Percentiles rank a stretch among this genome's conserved stretches.
These are phyloP conservation scores for Altica lythri DNA, from an alignment of 2,888 invertebrate species.

Conservation along the genomic window DNA sequence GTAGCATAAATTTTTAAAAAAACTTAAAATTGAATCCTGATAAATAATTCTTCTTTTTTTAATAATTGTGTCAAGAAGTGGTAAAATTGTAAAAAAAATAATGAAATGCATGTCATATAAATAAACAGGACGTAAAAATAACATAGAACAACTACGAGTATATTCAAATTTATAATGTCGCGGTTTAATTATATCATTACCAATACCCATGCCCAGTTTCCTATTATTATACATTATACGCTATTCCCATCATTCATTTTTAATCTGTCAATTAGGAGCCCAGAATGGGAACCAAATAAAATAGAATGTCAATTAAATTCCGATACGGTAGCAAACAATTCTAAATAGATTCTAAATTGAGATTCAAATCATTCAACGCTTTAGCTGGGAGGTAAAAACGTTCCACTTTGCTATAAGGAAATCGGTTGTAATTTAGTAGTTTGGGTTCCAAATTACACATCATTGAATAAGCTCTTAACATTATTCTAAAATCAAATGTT, in stretches of 20 bases:
- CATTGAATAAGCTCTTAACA: no score
- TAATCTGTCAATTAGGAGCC: constrained; percentile 19
- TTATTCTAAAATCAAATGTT: no score
- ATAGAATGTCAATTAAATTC: constrained; percentile 17
- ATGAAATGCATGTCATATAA: no score
- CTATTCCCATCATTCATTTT: constrained; percentile 15
- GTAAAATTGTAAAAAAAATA: no score
- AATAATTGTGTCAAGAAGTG: no score
- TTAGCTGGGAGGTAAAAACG: constrained; percentile 12
- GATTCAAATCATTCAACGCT: constrained; percentile 11
- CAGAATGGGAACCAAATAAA: constrained; percentile 14
- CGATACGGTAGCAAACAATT: constrained; percentile 9
- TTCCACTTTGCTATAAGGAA: constrained; percentile 3
- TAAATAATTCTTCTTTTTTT: no score
- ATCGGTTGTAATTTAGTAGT: constrained; percentile 2
- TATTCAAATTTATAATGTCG: constrained; percentile 1
- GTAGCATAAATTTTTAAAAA: no score
- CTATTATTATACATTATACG: constrained; percentile 1
- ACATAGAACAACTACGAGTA: no score
- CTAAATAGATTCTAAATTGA: constrained; percentile 14
- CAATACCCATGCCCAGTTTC: background rate
- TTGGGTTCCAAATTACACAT: constrained; percentile 4
- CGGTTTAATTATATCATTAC: background rate
- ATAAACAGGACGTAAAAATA: no score
- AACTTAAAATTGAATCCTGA: no score